Base-by-base conservation (phyloP, 2,797 vertebrate genomes). In the Channa striata region DNA sequence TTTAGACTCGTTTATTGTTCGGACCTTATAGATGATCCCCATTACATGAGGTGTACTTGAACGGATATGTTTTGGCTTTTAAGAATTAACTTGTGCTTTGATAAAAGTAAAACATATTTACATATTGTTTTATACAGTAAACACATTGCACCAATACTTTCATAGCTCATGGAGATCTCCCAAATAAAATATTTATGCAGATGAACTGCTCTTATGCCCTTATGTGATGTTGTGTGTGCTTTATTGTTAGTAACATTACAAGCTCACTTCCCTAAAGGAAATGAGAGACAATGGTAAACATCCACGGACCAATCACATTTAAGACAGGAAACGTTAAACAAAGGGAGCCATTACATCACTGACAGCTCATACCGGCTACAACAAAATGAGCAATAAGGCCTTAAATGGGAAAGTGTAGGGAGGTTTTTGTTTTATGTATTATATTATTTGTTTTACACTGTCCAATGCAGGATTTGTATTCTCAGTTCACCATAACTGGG, bases 191-290 rank as follows among this genome's bases (percentile, higher is more conserved):
- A 13, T 42, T 12, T 14, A 34, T 21, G 0, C 6, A 49, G 19
- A 39, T 71, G 1, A 40, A 33, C n/a, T 13, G 13, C 12, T 50
- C 60, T 13, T 59, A n/a, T n/a, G n/a, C n/a, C 13, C 11, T 17
- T 39, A 25, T 52, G 14, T 48, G 34, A 13, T 59, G 51, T 59
- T 78, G 53, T 20, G 46, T 23, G 25, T 11, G 5, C 5, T 74
- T 46, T 86, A 79, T 89, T 87, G 19, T 83, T 84, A 75, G 83
- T 19, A 71, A 47, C 80, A 67, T 66, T 59, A 74, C 42, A 1
- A 74, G 71, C 57, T 79, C 68, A 85, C 59, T 82, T 90, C 77
- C 84, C 17, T 8, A 3, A 62, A 87, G 90, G 90, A 91, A 91
- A 82, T 36, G 48, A 37, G 44, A 83, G 65, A 91, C 91, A 91